Evolutionary conservation across 1,140 invertebrate genomes (phyloP).

Genomic region (Andrena cerasifolii): DNA sequence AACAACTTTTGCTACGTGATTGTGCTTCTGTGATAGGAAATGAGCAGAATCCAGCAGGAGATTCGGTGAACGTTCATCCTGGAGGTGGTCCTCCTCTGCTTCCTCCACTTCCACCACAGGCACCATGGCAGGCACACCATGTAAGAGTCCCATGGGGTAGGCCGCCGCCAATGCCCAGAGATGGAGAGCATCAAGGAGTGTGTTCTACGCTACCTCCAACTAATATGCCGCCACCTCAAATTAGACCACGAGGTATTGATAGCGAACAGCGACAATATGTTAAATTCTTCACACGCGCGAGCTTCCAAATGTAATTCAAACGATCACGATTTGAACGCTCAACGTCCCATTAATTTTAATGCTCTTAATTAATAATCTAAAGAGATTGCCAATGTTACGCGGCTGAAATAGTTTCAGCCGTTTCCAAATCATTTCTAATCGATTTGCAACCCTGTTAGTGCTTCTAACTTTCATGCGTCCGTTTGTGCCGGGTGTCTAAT

Average conservation of each 20-base stretch:
- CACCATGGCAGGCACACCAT: slow-evolving; percentile 76
- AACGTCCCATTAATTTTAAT: neutral
- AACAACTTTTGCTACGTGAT: neutral
- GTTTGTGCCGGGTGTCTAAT: neutral
- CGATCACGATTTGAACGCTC: neutral
- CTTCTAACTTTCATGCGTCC: neutral
- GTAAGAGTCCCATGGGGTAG: slow-evolving; percentile 73
- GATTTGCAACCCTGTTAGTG: neutral
- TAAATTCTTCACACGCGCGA: slow-evolving; percentile 10
- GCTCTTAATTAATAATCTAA: neutral
- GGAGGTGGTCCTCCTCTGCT: slow-evolving; percentile 65
- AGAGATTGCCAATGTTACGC: neutral
- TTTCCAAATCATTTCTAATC: neutral
- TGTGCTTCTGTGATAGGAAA: slow-evolving; percentile 65
- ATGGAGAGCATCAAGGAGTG: slow-evolving; percentile 67
- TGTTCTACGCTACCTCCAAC: slow-evolving; percentile 73
- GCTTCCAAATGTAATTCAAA: slow-evolving; percentile 11
- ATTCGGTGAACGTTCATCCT: slow-evolving; percentile 57
- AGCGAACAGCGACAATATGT: neutral
- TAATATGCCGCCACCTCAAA: slow-evolving; percentile 79
- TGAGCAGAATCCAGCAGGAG: slow-evolving; percentile 71
- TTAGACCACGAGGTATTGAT: slow-evolving; percentile 76
- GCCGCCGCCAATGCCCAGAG: slow-evolving; percentile 72
- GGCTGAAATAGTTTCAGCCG: no score
- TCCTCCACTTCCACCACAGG: slow-evolving; percentile 62